Percentiles rank a stretch among this genome's conserved stretches.
Conservation (phyloP, 2,797 vertebrate genomes). For the Ispidina picta region DNA sequence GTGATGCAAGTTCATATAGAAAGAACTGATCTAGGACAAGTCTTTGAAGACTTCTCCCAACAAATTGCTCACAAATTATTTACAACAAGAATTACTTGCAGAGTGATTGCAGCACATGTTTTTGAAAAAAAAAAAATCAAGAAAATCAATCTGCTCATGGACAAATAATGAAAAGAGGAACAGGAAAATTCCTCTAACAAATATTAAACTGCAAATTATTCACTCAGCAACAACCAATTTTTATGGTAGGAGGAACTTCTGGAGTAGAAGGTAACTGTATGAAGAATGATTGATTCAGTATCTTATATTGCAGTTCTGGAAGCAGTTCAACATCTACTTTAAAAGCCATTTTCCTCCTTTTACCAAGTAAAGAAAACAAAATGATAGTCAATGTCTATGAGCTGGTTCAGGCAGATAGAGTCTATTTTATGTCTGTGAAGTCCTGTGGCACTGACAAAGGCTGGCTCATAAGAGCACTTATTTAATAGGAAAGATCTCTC, state of each 20-base stretch:
- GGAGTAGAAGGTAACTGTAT: constrained; percentile 48
- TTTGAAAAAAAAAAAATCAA: not conserved
- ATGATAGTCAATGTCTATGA: constrained; percentile 9
- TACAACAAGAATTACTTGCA: not conserved
- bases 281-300: constrained; percentile 48
- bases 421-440: not conserved
- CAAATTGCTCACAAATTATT: not conserved
- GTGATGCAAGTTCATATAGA: not conserved
- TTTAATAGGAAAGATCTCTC: not conserved
- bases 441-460: not conserved
- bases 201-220: constrained; percentile 35
- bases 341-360: constrained; percentile 32
- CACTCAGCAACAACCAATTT: constrained; percentile 29
- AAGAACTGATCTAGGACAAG: not conserved
- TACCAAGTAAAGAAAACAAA: constrained; percentile 20
- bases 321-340: constrained; percentile 48
- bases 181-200: not conserved
- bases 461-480: not conserved
- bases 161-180: constrained; percentile 16
- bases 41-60: not conserved
- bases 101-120: not conserved
- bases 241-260: constrained; percentile 35
- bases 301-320: constrained; percentile 50
- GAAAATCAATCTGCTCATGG: not conserved
- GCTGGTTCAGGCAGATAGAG: not conserved